phyloP scores from a whole-genome alignment of 2,888 invertebrate genomes.

The Latrodectus hesperus region DNA sequence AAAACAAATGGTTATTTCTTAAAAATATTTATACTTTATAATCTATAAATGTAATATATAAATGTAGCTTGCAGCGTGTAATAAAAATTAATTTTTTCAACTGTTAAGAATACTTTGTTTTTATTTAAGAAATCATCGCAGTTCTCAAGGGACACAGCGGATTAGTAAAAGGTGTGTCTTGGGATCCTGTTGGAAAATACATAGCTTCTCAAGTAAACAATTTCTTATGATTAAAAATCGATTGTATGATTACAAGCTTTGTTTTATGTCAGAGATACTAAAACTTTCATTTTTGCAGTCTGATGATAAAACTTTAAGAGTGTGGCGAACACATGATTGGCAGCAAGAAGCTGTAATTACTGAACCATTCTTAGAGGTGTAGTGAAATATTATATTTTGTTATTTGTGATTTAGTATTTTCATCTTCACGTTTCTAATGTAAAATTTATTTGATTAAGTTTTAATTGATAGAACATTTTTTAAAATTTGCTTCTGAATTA shows the following conservation, averaged over 20 bases:
- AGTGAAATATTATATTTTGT: conserved; percentile 8
- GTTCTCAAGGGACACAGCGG: conserved; percentile 90
- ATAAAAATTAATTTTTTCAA: not conserved
- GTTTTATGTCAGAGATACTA: not conserved
- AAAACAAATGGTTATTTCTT: not conserved
- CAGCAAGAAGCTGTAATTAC: conserved; percentile 88
- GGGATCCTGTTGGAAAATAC: conserved; percentile 99
- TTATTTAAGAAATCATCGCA: conserved; percentile 78
- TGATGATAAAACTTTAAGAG: conserved; percentile 92
- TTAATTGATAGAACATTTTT: not conserved
- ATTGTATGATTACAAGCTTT: not conserved
- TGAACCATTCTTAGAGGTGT: conserved; percentile 90
- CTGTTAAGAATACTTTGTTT: not conserved
- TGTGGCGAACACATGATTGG: conserved; percentile 98
- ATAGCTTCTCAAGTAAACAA: conserved; percentile 86
- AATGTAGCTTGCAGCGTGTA: not conserved
- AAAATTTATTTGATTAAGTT: not conserved
- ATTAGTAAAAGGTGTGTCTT: conserved; percentile 96
- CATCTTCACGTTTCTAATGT: not conserved
- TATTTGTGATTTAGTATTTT: not conserved
- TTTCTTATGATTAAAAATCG: not conserved
- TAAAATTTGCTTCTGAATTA: not conserved
- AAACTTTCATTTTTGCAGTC: conserved; percentile 77
- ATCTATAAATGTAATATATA: not conserved
- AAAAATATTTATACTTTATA: not conserved